Percentiles rank a stretch among this genome's conserved stretches.
Evolutionary conservation across 2,113 vertebrate species (phyloP).

Genomic region (Ammospiza nelsoni): DNA sequence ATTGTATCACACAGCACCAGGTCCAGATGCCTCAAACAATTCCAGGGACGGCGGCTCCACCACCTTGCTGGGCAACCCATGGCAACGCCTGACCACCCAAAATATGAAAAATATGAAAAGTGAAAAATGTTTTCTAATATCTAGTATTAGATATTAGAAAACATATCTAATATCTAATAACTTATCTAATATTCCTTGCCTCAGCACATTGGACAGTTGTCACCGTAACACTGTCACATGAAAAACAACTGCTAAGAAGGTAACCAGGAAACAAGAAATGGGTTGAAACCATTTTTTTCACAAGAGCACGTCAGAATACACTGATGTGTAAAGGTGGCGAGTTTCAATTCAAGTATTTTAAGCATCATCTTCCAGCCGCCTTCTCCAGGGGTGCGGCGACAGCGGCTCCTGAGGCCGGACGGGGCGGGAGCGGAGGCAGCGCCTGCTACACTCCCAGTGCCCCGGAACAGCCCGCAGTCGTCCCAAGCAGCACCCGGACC

Average conservation of each 20-base stretch:
- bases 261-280: fast-evolving
- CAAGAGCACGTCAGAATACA: fast-evolving
- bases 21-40: neutral
- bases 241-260: neutral
- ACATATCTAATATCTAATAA: neutral
- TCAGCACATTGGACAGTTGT: neutral
- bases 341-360: neutral
- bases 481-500: too few species aligned
- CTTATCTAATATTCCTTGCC: neutral
- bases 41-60: neutral
- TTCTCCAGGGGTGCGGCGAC: too few species aligned
- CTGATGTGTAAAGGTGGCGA: fast-evolving
- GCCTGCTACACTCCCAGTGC: fast-evolving
- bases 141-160: too few species aligned
- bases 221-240: fast-evolving
- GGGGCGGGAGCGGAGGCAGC: fast-evolving
- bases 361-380: fast-evolving
- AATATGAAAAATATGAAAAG: neutral
- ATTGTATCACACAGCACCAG: neutral
- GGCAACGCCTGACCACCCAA: neutral
- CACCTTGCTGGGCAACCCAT: neutral
- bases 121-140: neutral
- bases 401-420: fast-evolving
- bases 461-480: fast-evolving
- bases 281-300: neutral